A percentile compares a stretch with the other conserved stretches of the same genome.
Evolutionary conservation across 2,888 invertebrate species (phyloP).

Genomic region (Catotricha subobsoleta): DNA sequence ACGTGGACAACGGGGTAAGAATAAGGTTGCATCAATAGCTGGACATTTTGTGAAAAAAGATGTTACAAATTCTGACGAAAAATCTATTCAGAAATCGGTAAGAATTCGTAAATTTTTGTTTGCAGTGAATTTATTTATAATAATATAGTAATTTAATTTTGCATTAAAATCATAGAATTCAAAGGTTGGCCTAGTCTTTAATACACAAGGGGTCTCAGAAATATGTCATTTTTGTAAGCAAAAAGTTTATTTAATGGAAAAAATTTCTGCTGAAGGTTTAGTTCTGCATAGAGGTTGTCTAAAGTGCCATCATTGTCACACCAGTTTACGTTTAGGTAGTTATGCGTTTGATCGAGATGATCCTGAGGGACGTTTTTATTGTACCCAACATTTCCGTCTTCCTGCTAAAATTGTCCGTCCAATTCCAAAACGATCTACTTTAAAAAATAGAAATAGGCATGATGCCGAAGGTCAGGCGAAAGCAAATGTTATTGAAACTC

Average conservation of each 20-base stretch:
- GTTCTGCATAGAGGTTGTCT: slow-evolving; percentile 88
- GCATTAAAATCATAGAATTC: slow-evolving; percentile 30
- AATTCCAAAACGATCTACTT: slow-evolving; percentile 16
- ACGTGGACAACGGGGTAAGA: slow-evolving; percentile 40
- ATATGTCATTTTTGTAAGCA: slow-evolving; percentile 77
- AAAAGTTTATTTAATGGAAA: slow-evolving; percentile 86
- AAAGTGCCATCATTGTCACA: slow-evolving; percentile 82
- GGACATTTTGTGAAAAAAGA: slow-evolving; percentile 44
- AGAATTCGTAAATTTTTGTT: slow-evolving; percentile 21
- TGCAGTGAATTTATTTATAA: slow-evolving; percentile 4
- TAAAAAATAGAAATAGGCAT: not conserved
- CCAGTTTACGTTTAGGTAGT: slow-evolving; percentile 58
- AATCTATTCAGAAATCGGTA: slow-evolving; percentile 26
- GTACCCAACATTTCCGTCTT: slow-evolving; percentile 53
- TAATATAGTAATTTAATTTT: not conserved
- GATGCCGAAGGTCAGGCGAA: slow-evolving; percentile 2
- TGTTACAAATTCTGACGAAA: slow-evolving; percentile 23
- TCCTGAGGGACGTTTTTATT: slow-evolving; percentile 51
- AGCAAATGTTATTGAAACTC: not conserved
- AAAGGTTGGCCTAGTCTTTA: slow-evolving; percentile 39
- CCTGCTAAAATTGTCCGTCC: slow-evolving; percentile 33
- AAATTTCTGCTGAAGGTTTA: slow-evolving; percentile 73
- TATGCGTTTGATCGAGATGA: slow-evolving; percentile 55
- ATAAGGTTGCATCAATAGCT: slow-evolving; percentile 76
- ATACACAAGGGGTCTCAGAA: slow-evolving; percentile 50